Evolutionary conservation across 2,888 invertebrate species (phyloP), one percentile per base, ranked within the genome.

Genomic region (Spialia ferax): DNA sequence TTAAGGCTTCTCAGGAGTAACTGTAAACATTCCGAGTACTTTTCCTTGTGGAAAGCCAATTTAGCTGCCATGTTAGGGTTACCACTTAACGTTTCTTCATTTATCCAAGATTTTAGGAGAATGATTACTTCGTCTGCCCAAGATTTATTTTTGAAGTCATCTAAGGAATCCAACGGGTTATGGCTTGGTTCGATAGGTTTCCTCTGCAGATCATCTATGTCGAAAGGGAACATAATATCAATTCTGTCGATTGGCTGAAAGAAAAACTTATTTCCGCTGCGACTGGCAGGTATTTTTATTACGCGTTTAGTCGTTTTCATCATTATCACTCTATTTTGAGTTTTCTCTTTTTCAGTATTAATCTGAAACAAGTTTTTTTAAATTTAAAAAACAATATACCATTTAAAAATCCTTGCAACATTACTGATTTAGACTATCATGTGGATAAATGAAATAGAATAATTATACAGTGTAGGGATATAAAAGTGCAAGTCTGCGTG

Each of bases 221-320:
- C 88, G 71, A 87, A 89, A 0, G 89, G 89, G 69, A 93, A 90
- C 89, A 92, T 89, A 22, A 87, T 85, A 54, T 91, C 90, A 20
- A 93, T 79, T 54, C 87, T 78, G 65, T 92, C 92, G 50, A 92
- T 82, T 10, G 83, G 86, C 70, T 91, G 89, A 69, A 93, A 93
- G 18, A 87, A 52, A 69, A 89, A 91, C 72, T 91, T 91, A 74
- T 89, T 90, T 70, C 82, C 84, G 71, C 74, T 81, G 1, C 86
- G 79, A 64, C 77, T 87, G 2, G 92, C 93, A 0, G 96, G 96
- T 63, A 96, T 94, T 83, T 96, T 96, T 52, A 97, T 95, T 3
- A 96, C 94, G n/a, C 97, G 94, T 81, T 95, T 96, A 0, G 96
- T 96, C 8, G 96, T 96, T 81, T 96, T 96, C 83, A 96, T 94